Evolutionary conservation across 2,113 vertebrate species (phyloP).

Genomic region (Scortum barcoo): DNA sequence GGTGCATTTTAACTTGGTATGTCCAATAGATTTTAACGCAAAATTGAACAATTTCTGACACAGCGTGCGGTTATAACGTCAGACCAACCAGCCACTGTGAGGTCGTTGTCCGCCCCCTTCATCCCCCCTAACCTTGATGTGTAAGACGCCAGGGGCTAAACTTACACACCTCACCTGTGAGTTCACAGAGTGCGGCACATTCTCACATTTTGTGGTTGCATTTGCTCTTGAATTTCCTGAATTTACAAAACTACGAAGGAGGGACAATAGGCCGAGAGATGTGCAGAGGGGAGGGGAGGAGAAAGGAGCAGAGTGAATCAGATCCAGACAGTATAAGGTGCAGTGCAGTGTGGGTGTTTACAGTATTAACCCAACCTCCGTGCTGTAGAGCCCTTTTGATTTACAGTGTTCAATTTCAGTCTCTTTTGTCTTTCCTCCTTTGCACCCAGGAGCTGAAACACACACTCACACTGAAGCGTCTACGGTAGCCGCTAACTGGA

Average conservation of each 20-base stretch:
- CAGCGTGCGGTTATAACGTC: background rate
- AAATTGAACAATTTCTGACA: background rate
- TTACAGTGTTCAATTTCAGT: slow-evolving; percentile 40
- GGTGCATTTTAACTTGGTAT: background rate
- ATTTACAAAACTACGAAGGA: slow-evolving; percentile 14
- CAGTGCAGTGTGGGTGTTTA: slow-evolving; percentile 69
- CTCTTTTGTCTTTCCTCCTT: slow-evolving; percentile 8
- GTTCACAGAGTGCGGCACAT: background rate
- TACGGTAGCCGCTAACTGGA: slow-evolving; percentile 86
- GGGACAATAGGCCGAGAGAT: slow-evolving; percentile 10
- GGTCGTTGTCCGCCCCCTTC: no score
- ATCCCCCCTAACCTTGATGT: background rate
- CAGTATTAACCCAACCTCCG: slow-evolving; percentile 46
- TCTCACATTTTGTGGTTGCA: background rate
- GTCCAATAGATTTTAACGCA: background rate
- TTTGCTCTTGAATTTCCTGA: background rate
- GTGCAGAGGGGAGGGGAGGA: background rate
- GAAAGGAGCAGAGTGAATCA: slow-evolving; percentile 45
- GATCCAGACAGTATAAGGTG: slow-evolving; percentile 53
- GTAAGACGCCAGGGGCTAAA: background rate
- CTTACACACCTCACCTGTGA: background rate
- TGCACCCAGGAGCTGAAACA: slow-evolving; percentile 81
- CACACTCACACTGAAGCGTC: slow-evolving; percentile 84
- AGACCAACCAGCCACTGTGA: background rate
- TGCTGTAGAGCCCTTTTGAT: slow-evolving; percentile 46